Evolutionary conservation across 2,888 invertebrate genomes (phyloP).

Genomic region (Uloborus plumipes): DNA sequence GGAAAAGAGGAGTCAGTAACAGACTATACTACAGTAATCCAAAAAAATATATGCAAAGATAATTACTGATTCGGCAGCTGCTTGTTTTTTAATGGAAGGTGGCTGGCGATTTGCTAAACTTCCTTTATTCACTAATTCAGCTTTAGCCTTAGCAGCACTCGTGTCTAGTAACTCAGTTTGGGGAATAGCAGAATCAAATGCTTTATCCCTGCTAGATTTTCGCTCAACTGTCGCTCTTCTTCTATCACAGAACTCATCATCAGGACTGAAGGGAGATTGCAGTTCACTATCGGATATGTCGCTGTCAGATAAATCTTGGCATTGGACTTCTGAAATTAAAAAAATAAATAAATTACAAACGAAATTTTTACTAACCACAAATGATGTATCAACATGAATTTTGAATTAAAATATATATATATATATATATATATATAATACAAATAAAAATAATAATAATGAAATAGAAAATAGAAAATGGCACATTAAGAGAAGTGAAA

Average conservation of each 20-base stretch:
- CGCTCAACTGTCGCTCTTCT: conserved; percentile 82
- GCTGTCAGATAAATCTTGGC: conserved; percentile 84
- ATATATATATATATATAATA: too few relatives aligned
- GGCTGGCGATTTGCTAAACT: conserved; percentile 80
- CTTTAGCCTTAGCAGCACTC: conserved; percentile 85
- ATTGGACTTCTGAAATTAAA: conserved; percentile 43
- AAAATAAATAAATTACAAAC: neutral
- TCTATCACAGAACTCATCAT: conserved; percentile 76
- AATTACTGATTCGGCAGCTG: conserved; percentile 71
- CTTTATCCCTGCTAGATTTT: conserved; percentile 71
- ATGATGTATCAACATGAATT: too few relatives aligned
- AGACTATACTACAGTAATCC: too few relatives aligned
- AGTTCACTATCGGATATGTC: conserved; percentile 86
- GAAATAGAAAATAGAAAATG: too few relatives aligned
- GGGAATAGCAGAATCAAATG: conserved; percentile 73
- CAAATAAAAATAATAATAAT: too few relatives aligned
- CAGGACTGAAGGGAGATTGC: conserved; percentile 66
- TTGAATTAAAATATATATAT: too few relatives aligned
- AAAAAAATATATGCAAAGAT: neutral
- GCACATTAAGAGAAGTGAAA: too few relatives aligned
- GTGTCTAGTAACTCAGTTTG: conserved; percentile 89
- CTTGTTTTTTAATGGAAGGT: conserved; percentile 70
- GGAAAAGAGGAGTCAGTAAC: too few relatives aligned
- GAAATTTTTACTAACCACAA: neutral
- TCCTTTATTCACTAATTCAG: conserved; percentile 83